phyloP scores from a whole-genome alignment of 2,888 invertebrate species.

The Andrena bucephala region DNA sequence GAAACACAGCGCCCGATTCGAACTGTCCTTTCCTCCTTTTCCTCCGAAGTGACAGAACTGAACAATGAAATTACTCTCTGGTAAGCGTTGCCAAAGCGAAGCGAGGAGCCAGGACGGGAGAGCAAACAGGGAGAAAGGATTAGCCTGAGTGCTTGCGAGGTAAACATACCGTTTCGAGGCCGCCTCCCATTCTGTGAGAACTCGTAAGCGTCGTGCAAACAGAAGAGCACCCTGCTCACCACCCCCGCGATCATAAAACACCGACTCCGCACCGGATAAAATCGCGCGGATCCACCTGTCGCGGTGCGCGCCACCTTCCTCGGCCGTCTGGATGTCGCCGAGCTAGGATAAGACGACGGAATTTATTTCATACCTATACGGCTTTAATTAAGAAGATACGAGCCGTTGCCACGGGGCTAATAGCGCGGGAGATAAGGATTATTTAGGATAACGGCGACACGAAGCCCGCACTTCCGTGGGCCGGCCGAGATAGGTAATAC shows the following conservation, averaged over 20 bases:
- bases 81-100: not conserved
- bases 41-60: not conserved
- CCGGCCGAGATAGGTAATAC: conserved; percentile 21
- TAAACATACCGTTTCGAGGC: conserved; percentile 53
- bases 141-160: conserved; percentile 63
- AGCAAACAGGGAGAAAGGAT: conserved; percentile 74
- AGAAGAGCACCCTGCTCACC: conserved; percentile 27
- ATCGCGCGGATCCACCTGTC: conserved; percentile 57
- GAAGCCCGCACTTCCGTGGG: conserved; percentile 44
- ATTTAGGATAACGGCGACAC: conserved; percentile 41
- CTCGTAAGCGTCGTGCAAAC: conserved; percentile 53
- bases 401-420: not conserved
- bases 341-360: not conserved
- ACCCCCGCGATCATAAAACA: conserved; percentile 42
- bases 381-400: conserved; percentile 35
- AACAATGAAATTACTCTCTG: too few species aligned
- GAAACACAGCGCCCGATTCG: not conserved
- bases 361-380: not conserved
- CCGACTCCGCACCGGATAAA: too few species aligned
- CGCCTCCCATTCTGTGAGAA: conserved; percentile 59
- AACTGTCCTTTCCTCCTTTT: too few species aligned
- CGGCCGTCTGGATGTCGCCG: not conserved
- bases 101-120: conserved; percentile 61
- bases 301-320: not conserved
- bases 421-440: conserved; percentile 38